Conservation (phyloP, 2,797 vertebrate species). For the Allobates femoralis region DNA sequence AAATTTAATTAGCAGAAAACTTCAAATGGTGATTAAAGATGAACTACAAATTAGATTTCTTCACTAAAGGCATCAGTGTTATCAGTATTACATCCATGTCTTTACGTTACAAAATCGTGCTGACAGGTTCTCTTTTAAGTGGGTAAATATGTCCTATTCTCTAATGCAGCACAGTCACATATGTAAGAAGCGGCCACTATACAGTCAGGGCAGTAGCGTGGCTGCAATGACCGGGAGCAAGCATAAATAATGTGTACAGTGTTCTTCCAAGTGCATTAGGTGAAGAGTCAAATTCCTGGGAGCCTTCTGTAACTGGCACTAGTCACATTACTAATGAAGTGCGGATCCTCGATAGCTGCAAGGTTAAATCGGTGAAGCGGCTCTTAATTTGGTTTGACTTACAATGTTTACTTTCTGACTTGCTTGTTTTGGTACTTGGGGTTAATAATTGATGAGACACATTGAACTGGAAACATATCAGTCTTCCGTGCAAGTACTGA, state of each 20-base stretch:
- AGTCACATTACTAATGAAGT: slow-evolving; percentile 40
- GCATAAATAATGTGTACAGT: not conserved
- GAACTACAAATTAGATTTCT: too few species aligned
- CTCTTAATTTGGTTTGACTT: slow-evolving; percentile 64
- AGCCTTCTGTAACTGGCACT: not conserved
- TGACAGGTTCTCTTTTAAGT: too few species aligned
- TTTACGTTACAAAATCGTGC: too few species aligned
- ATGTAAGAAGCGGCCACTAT: too few species aligned
- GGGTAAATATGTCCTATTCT: too few species aligned
- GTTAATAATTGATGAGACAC: slow-evolving; percentile 65
- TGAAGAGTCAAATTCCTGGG: slow-evolving; percentile 16
- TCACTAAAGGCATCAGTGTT: too few species aligned
- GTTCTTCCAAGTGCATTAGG: not conserved
- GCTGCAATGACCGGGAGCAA: too few species aligned
- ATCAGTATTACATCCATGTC: too few species aligned
- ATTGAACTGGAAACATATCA: slow-evolving; percentile 57
- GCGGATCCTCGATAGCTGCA: slow-evolving; percentile 58
- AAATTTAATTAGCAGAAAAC: too few species aligned
- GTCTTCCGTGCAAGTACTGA: slow-evolving; percentile 55
- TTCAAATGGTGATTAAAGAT: too few species aligned
- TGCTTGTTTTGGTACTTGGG: slow-evolving; percentile 62
- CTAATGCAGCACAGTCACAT: too few species aligned
- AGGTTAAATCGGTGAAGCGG: slow-evolving; percentile 59
- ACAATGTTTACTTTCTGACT: slow-evolving; percentile 64
- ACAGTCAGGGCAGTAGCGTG: too few species aligned